These are phyloP conservation scores for Drosophila incognita DNA, from an alignment of 2,888 invertebrate species.

Conservation along the genomic window DNA sequence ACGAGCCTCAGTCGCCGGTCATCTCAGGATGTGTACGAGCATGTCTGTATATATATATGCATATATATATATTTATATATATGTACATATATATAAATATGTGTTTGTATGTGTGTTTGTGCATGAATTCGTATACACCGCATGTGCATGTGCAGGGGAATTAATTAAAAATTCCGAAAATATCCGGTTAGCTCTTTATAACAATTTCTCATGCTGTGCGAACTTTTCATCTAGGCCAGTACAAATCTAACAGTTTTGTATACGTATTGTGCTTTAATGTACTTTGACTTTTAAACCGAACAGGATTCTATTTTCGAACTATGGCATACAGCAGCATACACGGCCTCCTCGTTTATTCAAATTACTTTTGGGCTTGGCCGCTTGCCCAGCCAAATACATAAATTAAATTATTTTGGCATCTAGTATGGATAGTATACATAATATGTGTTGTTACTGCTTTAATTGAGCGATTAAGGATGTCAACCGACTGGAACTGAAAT, in stretches of 20 bases:
- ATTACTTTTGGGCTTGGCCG: conserved; percentile 31
- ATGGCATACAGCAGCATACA: conserved; percentile 8
- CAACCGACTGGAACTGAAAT: background rate
- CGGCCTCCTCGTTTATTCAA: conserved; percentile 21
- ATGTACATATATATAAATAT: background rate
- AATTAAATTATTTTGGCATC: conserved; percentile 16
- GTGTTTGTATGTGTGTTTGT: conserved; percentile 4
- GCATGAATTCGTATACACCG: conserved; percentile 13
- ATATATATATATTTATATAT: background rate
- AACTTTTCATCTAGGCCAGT: conserved; percentile 56
- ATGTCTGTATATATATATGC: background rate
- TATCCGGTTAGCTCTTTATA: conserved; percentile 80
- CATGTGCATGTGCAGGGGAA: conserved; percentile 62
- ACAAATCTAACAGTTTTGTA: conserved; percentile 40
- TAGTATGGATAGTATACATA: conserved; percentile 41
- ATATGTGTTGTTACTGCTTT: conserved; percentile 51
- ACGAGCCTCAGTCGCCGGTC: conserved; percentile 63
- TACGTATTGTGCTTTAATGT: conserved; percentile 50
- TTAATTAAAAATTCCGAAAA: conserved; percentile 82
- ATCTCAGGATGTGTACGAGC: conserved; percentile 63
- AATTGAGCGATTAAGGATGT: conserved; percentile 58
- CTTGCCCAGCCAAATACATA: conserved; percentile 42
- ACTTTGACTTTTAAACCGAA: conserved; percentile 60
- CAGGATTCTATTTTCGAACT: conserved; percentile 36
- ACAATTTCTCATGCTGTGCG: conserved; percentile 71